Conservation (phyloP, 2,797 vertebrate genomes). For the Oreochromis grahami region DNA sequence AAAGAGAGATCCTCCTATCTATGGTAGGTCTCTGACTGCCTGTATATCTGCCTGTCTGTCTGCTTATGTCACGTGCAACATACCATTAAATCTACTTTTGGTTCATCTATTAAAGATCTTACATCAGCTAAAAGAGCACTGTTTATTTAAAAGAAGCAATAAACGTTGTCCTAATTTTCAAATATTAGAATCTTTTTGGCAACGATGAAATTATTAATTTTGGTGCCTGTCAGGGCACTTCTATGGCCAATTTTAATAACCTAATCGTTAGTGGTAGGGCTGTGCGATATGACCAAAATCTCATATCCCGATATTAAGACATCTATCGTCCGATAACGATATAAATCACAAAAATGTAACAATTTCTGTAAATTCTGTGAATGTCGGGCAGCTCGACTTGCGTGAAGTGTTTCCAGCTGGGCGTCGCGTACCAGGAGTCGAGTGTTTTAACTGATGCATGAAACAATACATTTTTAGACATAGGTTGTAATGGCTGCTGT, state of each 20-base stretch:
- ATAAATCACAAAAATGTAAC: too few relatives aligned
- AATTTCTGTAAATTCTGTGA: too few relatives aligned
- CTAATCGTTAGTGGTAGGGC: neutral
- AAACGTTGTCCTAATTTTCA: neutral
- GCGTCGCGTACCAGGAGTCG: too few relatives aligned
- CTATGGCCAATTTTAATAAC: neutral
- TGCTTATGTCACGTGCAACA: neutral
- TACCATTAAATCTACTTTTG: neutral
- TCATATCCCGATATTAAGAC: too few relatives aligned
- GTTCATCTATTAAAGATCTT: neutral
- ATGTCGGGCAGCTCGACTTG: too few relatives aligned
- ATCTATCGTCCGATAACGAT: too few relatives aligned
- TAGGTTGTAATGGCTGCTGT: too few relatives aligned
- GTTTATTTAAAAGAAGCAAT: neutral
- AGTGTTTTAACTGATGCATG: too few relatives aligned
- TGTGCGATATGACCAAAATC: too few relatives aligned
- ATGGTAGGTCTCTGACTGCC: slow-evolving; percentile 78
- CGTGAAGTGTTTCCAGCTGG: too few relatives aligned
- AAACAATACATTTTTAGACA: too few relatives aligned
- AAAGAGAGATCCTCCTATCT: slow-evolving; percentile 79
- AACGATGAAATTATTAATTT: neutral
- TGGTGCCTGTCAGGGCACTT: neutral
- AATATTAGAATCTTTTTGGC: neutral
- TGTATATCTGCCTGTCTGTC: neutral
- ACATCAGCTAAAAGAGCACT: neutral